These are phyloP conservation scores for Lutjanus argentimaculatus DNA, from an alignment of 2,797 vertebrate genomes.

Conservation along the genomic window DNA sequence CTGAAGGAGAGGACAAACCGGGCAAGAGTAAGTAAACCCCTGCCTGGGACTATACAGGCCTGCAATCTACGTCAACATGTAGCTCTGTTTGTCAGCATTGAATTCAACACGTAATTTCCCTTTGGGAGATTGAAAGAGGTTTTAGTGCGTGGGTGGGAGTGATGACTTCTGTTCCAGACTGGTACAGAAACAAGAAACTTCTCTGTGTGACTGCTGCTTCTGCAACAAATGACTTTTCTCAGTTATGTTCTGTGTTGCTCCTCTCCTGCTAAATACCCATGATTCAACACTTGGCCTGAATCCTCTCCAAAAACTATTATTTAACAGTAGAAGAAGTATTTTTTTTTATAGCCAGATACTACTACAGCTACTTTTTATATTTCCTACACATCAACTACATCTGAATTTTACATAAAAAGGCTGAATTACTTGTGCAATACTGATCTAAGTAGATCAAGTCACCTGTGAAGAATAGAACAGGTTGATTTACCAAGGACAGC, in stretches of 20 bases:
- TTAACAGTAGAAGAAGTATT: neutral
- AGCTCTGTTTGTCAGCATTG: neutral
- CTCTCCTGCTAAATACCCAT: neutral
- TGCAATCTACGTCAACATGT: neutral
- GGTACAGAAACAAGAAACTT: conserved; percentile 29
- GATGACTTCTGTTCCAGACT: conserved; percentile 33
- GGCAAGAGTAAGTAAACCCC: neutral
- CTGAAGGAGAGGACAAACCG: conserved; percentile 3
- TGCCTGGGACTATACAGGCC: neutral
- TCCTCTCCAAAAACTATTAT: neutral
- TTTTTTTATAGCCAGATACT: neutral
- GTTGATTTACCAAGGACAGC: neutral
- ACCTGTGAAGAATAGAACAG: neutral
- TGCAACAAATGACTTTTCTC: conserved; percentile 24
- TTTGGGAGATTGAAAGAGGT: conserved; percentile 17
- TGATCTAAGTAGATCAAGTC: neutral
- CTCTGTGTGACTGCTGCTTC: conserved; percentile 9
- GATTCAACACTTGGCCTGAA: neutral
- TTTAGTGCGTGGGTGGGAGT: conserved; percentile 3
- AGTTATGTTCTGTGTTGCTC: conserved; percentile 4
- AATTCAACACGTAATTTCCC: conserved; percentile 18
- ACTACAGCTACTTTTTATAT: neutral
- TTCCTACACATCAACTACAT: no score
- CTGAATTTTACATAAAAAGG: neutral
- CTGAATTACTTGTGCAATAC: neutral